phyloP scores from a whole-genome alignment of 2,888 invertebrate genomes.

The Napeogenes inachia region DNA sequence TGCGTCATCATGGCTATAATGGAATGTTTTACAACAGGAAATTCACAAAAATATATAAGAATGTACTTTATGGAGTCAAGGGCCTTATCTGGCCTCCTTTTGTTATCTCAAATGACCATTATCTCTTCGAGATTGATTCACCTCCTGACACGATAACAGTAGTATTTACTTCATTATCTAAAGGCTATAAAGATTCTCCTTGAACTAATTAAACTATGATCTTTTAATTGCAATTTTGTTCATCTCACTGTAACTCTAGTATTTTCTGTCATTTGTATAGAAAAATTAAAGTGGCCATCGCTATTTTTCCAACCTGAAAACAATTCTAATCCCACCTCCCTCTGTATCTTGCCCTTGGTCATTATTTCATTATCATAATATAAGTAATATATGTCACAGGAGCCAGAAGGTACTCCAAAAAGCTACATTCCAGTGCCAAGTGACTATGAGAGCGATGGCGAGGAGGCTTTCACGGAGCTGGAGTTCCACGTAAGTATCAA shows the following conservation, averaged over 20 bases:
- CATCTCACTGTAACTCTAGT: background rate
- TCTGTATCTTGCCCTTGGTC: too few relatives aligned
- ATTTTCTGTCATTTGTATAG: background rate
- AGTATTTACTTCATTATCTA: background rate
- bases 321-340: background rate
- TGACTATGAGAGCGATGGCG: conserved; percentile 72
- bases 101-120: conserved; percentile 25
- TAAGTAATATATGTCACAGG: conserved; percentile 40
- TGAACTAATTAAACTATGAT: background rate
- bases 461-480: conserved; percentile 67
- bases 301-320: background rate
- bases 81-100: conserved; percentile 29
- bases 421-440: conserved; percentile 48
- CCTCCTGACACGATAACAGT: conserved; percentile 21
- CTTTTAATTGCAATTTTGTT: too few relatives aligned
- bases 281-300: too few relatives aligned
- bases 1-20: conserved; percentile 13
- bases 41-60: conserved; percentile 6
- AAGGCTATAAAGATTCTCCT: conserved; percentile 15
- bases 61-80: conserved; percentile 24
- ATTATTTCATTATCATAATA: too few relatives aligned
- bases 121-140: conserved; percentile 20
- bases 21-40: conserved; percentile 17
- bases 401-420: conserved; percentile 57
- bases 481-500: conserved; percentile 64